A percentile compares a stretch with the other conserved stretches of the same genome.
Conservation (phyloP, 1,140 invertebrate genomes). For the Globodera rostochiensis region DNA sequence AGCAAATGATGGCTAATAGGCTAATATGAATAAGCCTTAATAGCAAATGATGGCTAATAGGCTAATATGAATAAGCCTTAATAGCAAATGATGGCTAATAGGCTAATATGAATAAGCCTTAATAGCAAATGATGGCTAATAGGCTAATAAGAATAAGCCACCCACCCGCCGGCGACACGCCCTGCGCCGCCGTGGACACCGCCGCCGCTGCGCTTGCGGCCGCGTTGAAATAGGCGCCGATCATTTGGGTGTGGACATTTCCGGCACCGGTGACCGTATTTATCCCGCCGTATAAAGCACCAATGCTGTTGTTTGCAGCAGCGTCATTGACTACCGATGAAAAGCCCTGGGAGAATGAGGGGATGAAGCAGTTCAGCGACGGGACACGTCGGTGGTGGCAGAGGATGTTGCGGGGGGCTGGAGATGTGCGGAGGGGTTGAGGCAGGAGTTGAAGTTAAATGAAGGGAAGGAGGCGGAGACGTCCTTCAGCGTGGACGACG, state of each 20-base stretch:
- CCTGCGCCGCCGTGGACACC: not conserved
- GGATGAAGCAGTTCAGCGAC: not conserved
- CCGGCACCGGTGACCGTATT: not conserved
- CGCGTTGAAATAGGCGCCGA: constrained; percentile 27
- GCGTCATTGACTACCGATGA: not conserved
- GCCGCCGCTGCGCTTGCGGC: not conserved
- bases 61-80: too few species aligned
- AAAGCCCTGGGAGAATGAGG: not conserved
- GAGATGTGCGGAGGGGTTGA: too few species aligned
- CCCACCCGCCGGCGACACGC: constrained; percentile 3
- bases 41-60: too few species aligned
- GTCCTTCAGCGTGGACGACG: not conserved
- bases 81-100: too few species aligned
- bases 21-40: too few species aligned
- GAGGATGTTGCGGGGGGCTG: not conserved
- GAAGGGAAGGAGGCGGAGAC: not conserved
- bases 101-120: too few species aligned
- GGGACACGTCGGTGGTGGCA: not conserved
- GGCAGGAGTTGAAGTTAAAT: not conserved
- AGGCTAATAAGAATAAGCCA: not conserved
- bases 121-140: not conserved
- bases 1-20: too few species aligned
- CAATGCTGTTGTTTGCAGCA: not conserved
- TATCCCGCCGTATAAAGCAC: not conserved
- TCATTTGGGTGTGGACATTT: not conserved